Evolutionary conservation across 2,888 invertebrate species (phyloP).

Genomic region (Pristionchus japonicus): DNA sequence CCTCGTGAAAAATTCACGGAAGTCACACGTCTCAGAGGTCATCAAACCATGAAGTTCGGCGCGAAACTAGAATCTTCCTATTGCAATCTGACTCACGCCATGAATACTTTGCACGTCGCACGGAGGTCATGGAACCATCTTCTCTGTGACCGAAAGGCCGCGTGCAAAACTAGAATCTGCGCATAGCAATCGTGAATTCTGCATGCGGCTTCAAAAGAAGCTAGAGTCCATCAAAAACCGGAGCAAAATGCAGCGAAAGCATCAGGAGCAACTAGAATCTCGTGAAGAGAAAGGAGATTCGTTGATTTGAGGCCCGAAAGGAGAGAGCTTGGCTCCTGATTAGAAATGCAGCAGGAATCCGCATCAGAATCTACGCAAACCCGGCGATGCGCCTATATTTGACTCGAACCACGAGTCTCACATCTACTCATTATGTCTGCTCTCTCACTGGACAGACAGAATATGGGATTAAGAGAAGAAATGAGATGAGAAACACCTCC

Average conservation of each 20-base stretch:
- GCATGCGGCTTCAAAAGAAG: background rate
- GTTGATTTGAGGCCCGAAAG: background rate
- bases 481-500: background rate
- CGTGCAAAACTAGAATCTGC: background rate
- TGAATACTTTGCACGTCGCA: too few species aligned
- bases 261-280: background rate
- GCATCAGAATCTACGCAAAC: conserved; percentile 13
- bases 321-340: background rate
- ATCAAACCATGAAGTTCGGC: background rate
- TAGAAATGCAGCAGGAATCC: background rate
- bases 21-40: background rate
- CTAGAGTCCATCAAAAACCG: background rate
- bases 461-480: too few species aligned
- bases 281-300: background rate
- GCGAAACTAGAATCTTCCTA: background rate
- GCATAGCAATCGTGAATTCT: background rate
- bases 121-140: too few species aligned
- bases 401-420: too few species aligned
- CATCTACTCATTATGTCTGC: too few species aligned
- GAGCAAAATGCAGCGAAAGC: background rate
- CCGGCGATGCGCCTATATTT: background rate
- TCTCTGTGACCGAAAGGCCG: too few species aligned
- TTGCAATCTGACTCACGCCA: too few species aligned
- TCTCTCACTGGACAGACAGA: too few species aligned
- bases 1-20: background rate